These are phyloP conservation scores for Drosophila chauvacae DNA, from an alignment of 1,140 invertebrate species.

Conservation along the genomic window DNA sequence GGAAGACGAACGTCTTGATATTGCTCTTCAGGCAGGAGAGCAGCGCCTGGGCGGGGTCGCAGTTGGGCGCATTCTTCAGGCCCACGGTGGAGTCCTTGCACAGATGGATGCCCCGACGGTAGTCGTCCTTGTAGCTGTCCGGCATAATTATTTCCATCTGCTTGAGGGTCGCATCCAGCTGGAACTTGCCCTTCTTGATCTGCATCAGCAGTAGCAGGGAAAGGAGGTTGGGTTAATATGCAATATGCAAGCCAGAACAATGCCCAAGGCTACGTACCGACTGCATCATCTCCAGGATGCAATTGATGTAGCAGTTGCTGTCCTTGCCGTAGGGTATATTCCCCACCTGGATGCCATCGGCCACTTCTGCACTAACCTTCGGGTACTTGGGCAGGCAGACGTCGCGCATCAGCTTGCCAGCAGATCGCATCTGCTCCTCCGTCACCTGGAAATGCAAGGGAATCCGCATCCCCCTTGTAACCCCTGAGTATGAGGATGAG, in stretches of 20 bases:
- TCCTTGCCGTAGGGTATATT: slow-evolving; percentile 74
- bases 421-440: slow-evolving; percentile 83
- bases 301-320: slow-evolving; percentile 78
- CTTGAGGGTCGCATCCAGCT: slow-evolving; percentile 69
- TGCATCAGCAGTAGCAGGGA: slow-evolving; percentile 4
- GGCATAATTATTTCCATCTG: slow-evolving; percentile 77
- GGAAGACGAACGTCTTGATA: slow-evolving; percentile 74
- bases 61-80: slow-evolving; percentile 72
- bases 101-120: slow-evolving; percentile 49
- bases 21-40: slow-evolving; percentile 63
- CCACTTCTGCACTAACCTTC: slow-evolving; percentile 61
- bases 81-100: slow-evolving; percentile 72
- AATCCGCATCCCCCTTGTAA: background rate
- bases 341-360: slow-evolving; percentile 63
- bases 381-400: slow-evolving; percentile 75
- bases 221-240: background rate
- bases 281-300: slow-evolving; percentile 82
- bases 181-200: slow-evolving; percentile 82
- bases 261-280: slow-evolving; percentile 38
- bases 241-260: background rate
- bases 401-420: slow-evolving; percentile 74
- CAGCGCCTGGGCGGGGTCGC: slow-evolving; percentile 67
- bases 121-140: slow-evolving; percentile 68
- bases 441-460: slow-evolving; percentile 84
- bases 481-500: too few relatives aligned